These are phyloP conservation scores for Malurus leucopterus DNA, from an alignment of 2,797 vertebrate genomes.

Conservation along the genomic window DNA sequence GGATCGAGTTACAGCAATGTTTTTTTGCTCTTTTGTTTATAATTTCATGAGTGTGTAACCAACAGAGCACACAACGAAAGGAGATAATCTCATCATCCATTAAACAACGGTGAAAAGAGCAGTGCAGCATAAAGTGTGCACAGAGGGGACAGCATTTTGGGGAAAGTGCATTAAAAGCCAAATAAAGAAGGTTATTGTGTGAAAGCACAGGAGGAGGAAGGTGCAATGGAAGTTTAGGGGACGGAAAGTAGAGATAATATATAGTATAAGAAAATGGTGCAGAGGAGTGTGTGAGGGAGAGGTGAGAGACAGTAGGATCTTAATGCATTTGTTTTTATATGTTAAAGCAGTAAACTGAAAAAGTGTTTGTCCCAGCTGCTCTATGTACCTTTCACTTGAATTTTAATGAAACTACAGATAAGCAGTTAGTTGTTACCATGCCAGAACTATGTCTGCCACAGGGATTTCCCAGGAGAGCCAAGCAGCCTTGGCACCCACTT, in stretches of 20 bases:
- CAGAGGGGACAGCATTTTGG: not conserved
- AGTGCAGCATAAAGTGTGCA: not conserved
- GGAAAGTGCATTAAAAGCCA: not conserved
- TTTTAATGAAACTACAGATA: not conserved
- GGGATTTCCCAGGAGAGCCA: not conserved
- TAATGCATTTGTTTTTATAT: not conserved
- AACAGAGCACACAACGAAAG: not conserved
- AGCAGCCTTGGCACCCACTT: not conserved
- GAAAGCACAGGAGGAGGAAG: not conserved
- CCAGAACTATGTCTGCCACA: not conserved
- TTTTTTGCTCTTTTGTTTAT: not conserved
- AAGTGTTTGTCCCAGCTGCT: not conserved
- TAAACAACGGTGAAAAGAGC: not conserved
- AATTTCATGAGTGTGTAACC: not conserved
- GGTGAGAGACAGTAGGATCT: not conserved
- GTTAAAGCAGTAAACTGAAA: not conserved
- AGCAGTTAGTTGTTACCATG: not conserved
- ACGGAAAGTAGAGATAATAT: not conserved
- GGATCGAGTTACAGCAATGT: not conserved
- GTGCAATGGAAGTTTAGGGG: not conserved
- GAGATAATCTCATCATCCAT: not conserved
- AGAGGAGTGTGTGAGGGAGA: not conserved
- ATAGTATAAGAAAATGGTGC: not conserved
- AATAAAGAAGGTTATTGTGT: not conserved
- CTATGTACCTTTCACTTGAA: not conserved